These are phyloP conservation scores for Aphidoletes aphidimyza DNA, from an alignment of 2,888 invertebrate genomes.

Conservation along the genomic window DNA sequence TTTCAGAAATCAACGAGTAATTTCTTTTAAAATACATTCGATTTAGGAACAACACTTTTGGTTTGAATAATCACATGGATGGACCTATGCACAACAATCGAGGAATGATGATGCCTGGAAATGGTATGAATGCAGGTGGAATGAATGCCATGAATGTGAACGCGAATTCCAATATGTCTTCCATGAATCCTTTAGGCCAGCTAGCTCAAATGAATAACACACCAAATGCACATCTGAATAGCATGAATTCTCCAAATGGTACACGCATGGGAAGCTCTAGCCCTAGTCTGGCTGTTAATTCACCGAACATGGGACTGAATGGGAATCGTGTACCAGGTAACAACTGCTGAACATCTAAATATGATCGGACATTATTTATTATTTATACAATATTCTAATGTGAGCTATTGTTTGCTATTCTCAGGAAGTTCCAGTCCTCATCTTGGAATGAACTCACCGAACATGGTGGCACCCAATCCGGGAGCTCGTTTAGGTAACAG, in stretches of 20 bases:
- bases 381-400: background rate
- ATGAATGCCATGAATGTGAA: slow-evolving; percentile 57
- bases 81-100: slow-evolving; percentile 54
- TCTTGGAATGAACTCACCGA: slow-evolving; percentile 29
- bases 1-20: too few relatives aligned
- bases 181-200: slow-evolving; percentile 14
- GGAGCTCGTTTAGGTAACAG: slow-evolving; percentile 64
- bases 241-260: slow-evolving; percentile 62
- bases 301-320: slow-evolving; percentile 23
- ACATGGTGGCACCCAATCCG: slow-evolving; percentile 58
- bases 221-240: slow-evolving; percentile 59
- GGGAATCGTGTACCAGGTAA: slow-evolving; percentile 49
- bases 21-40: background rate
- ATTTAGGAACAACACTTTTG: slow-evolving; percentile 19
- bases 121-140: background rate
- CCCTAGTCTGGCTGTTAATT: slow-evolving; percentile 9
- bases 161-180: slow-evolving; percentile 64
- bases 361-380: too few relatives aligned
- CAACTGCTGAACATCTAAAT: too few relatives aligned
- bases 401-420: too few relatives aligned
- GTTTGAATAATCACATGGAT: slow-evolving; percentile 34
- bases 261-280: background rate
- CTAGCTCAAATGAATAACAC: slow-evolving; percentile 25
- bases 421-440: slow-evolving; percentile 33
- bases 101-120: slow-evolving; percentile 55